Conservation (phyloP, 64 coral and sea anemone species). For the Hydrozoanthus tunicans region DNA sequence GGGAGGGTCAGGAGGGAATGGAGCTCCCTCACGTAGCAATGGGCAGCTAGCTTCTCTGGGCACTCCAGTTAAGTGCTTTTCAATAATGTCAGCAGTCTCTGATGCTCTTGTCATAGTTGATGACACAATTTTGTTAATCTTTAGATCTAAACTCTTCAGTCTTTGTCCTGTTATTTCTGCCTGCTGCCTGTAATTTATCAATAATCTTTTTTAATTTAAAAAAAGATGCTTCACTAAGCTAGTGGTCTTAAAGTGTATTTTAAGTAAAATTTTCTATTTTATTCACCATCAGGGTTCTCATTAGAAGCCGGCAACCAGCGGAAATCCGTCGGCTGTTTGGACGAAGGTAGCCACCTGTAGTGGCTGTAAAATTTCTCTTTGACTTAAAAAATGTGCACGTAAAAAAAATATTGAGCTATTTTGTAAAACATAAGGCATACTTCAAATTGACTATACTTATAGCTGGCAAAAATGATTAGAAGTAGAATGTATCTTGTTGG, state of each 20-base stretch:
- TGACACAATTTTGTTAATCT: conserved; percentile 75
- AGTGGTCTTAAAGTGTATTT: not conserved
- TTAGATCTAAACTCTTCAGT: conserved; percentile 66
- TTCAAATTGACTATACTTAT: no score
- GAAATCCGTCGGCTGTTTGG: no score
- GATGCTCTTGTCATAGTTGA: conserved; percentile 83
- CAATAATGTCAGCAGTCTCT: conserved; percentile 93
- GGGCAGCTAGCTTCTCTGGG: conserved; percentile 67
- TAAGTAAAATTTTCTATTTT: no score
- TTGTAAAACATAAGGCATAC: no score
- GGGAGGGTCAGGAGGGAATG: conserved; percentile 77
- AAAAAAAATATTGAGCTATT: no score
- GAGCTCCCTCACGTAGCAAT: conserved; percentile 86
- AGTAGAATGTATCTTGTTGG: no score
- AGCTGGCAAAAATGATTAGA: no score
- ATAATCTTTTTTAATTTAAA: not conserved
- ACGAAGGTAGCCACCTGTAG: no score
- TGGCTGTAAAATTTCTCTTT: no score
- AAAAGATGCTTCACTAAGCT: not conserved
- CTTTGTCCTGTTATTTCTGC: conserved; percentile 83
- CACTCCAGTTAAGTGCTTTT: conserved; percentile 67
- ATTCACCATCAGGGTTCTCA: no score
- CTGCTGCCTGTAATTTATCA: conserved; percentile 62
- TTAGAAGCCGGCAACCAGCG: no score
- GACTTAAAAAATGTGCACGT: no score